These are phyloP conservation scores for Echiichthys vipera DNA, from an alignment of 2,797 vertebrate species.

Conservation along the genomic window DNA sequence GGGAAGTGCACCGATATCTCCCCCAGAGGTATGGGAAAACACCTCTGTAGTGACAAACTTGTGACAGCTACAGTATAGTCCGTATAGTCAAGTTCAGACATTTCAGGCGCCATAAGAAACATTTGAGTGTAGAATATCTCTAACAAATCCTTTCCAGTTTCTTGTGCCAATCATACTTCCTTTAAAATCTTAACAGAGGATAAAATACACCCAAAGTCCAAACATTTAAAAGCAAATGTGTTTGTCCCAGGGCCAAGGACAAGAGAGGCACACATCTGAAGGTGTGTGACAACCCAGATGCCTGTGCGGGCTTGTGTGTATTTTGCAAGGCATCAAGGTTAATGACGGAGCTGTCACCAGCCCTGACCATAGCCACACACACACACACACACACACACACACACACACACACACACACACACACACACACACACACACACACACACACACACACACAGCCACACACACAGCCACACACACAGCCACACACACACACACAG, in stretches of 20 bases:
- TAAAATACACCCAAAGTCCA: neutral
- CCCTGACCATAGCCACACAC: constrained; percentile 24
- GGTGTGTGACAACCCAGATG: constrained; percentile 30
- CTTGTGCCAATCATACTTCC: neutral
- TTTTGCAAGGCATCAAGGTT: constrained; percentile 75
- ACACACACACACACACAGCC: neutral
- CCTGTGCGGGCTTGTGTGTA: constrained; percentile 8
- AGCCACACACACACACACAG: constrained; percentile 7
- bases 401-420: constrained; percentile 18
- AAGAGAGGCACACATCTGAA: constrained; percentile 14
- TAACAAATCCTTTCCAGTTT: neutral
- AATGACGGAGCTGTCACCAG: constrained; percentile 69
- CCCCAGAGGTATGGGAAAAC: too few relatives aligned
- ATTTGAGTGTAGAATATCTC: too few relatives aligned
- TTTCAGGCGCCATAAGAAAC: too few relatives aligned
- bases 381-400: constrained; percentile 35
- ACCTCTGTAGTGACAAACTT: too few relatives aligned
- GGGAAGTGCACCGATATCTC: too few relatives aligned
- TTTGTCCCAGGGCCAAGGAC: constrained; percentile 42
- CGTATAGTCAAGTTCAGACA: too few relatives aligned
- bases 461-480: constrained; percentile 14
- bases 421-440: too few relatives aligned
- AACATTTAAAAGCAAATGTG: constrained; percentile 26
- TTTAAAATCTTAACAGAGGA: neutral
- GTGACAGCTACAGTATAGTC: too few relatives aligned